Evolutionary conservation across 2,797 vertebrate species (phyloP).

Genomic region (Erethizon dorsatum): DNA sequence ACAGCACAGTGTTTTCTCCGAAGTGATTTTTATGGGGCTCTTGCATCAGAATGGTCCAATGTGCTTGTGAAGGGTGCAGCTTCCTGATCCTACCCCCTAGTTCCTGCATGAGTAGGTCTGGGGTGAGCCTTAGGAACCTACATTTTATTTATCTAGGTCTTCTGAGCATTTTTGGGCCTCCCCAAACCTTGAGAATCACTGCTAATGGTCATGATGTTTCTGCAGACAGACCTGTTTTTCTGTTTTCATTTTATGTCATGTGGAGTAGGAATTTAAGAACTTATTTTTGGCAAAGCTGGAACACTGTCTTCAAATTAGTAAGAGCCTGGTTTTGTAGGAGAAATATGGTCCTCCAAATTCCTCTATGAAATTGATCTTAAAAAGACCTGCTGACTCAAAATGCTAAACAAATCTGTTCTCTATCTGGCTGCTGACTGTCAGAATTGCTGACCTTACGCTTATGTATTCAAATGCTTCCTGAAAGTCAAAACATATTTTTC

Average conservation of each 20-base stretch:
- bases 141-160: neutral
- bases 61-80: neutral
- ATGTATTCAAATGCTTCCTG: constrained; percentile 62
- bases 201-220: constrained; percentile 10
- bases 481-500: constrained; percentile 69
- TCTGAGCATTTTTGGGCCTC: neutral
- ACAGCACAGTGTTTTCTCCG: fast-evolving
- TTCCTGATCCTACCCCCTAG: neutral
- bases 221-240: constrained; percentile 32
- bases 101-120: neutral
- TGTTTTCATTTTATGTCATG: constrained; percentile 63
- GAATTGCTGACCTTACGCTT: constrained; percentile 61
- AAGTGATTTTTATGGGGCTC: neutral
- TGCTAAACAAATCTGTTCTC: constrained; percentile 68
- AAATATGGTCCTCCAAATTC: constrained; percentile 66
- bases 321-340: constrained; percentile 62
- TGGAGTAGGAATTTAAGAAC: constrained; percentile 55
- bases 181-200: neutral
- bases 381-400: constrained; percentile 82
- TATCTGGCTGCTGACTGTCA: constrained; percentile 62
- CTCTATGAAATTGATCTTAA: constrained; percentile 71
- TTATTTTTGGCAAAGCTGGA: constrained; percentile 63
- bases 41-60: neutral
- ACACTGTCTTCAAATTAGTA: constrained; percentile 67
- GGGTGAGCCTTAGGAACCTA: neutral